phyloP scores from a whole-genome alignment of 2,113 vertebrate genomes.

The Caretta caretta region DNA sequence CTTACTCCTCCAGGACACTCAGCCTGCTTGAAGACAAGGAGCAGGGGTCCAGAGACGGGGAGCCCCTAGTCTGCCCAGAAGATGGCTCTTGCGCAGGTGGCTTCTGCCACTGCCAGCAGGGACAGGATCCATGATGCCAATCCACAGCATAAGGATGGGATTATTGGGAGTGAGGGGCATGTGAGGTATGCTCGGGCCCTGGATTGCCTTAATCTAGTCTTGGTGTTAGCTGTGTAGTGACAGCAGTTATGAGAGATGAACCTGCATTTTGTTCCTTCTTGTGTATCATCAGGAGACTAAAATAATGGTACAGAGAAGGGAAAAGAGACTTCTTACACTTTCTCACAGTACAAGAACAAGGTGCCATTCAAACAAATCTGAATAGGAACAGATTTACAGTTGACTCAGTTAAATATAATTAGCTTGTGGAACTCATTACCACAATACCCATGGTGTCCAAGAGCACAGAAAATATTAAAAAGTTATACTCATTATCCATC shows the following conservation, averaged over 20 bases:
- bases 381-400: background rate
- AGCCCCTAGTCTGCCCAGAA: too few species aligned
- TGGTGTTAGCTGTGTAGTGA: background rate
- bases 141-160: background rate
- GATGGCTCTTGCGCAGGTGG: too few species aligned
- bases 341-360: background rate
- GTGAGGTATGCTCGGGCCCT: background rate
- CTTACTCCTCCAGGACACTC: too few species aligned
- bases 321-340: background rate
- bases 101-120: too few species aligned
- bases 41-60: too few species aligned
- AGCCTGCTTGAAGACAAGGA: too few species aligned
- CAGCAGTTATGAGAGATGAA: background rate
- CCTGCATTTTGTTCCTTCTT: background rate
- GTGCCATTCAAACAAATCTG: background rate
- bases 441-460: background rate
- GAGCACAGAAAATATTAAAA: background rate
- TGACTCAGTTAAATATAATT: background rate
- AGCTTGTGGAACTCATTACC: background rate
- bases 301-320: background rate
- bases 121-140: too few species aligned
- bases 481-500: background rate
- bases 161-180: background rate
- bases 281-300: background rate
- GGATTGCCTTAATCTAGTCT: background rate